phyloP scores from a whole-genome alignment of 2,888 invertebrate species.

The Eueremaeus valkanovi region DNA sequence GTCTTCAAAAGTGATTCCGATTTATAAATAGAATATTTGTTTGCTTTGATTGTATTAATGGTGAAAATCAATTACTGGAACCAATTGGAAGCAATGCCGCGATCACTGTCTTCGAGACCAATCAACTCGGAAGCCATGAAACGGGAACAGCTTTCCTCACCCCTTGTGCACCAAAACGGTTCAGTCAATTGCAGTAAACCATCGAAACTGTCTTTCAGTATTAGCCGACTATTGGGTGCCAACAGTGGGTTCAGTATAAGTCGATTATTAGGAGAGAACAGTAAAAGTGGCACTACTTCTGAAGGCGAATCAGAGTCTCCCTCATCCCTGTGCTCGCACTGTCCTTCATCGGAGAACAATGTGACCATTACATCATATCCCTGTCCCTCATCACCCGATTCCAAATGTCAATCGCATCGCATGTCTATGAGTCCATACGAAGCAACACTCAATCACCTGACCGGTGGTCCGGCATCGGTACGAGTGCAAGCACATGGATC shows the following conservation, averaged over 20 bases:
- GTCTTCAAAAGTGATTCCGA: too few relatives aligned
- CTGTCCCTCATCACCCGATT: constrained; percentile 41
- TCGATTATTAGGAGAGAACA: too few relatives aligned
- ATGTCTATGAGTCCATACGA: constrained; percentile 40
- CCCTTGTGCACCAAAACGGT: constrained; percentile 31
- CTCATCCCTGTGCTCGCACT: constrained; percentile 35
- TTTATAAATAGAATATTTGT: too few relatives aligned
- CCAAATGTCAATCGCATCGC: constrained; percentile 36
- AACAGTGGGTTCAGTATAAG: constrained; percentile 41
- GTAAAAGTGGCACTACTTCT: constrained; percentile 18
- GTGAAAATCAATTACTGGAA: constrained; percentile 3
- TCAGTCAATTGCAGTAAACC: constrained; percentile 26
- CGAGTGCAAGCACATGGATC: constrained; percentile 63
- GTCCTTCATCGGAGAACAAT: constrained; percentile 39
- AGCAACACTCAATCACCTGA: constrained; percentile 43
- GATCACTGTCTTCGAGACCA: constrained; percentile 35
- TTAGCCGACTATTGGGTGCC: constrained; percentile 66
- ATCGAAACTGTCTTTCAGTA: constrained; percentile 65
- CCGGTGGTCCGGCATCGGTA: constrained; percentile 50
- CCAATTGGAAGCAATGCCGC: constrained; percentile 39
- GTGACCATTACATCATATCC: constrained; percentile 36
- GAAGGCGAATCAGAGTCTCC: constrained; percentile 28
- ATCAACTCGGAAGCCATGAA: constrained; percentile 35
- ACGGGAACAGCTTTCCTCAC: constrained; percentile 1
- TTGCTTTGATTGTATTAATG: constrained; percentile 27